These are phyloP conservation scores for Smithornis capensis DNA, from an alignment of 2,113 vertebrate genomes.

Conservation along the genomic window DNA sequence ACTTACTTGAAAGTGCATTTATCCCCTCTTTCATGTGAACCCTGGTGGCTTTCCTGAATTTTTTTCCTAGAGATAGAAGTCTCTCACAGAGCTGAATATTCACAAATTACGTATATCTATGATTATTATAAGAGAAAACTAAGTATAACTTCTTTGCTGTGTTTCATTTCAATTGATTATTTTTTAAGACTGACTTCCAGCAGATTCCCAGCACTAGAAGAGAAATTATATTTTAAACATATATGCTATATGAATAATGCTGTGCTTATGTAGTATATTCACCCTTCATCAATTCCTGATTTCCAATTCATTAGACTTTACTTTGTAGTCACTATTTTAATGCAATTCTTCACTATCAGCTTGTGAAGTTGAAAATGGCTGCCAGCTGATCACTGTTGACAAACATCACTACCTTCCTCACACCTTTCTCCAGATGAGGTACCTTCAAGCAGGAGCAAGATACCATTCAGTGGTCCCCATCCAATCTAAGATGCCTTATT, in stretches of 20 bases:
- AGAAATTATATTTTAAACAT: neutral
- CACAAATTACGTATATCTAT: neutral
- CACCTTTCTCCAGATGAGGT: neutral
- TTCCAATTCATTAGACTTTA: neutral
- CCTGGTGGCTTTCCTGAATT: neutral
- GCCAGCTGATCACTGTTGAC: neutral
- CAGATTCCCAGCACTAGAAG: neutral
- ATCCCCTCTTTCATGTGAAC: neutral
- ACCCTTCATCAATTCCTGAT: neutral
- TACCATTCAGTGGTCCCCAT: rapidly evolving
- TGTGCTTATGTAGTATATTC: neutral
- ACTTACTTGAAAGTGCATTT: neutral
- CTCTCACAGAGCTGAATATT: neutral
- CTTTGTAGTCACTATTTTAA: neutral
- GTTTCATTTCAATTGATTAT: neutral
- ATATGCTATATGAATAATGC: neutral
- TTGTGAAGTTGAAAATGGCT: neutral
- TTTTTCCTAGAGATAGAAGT: neutral
- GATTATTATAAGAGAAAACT: neutral
- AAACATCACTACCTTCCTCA: neutral
- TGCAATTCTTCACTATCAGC: neutral
- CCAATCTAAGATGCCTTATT: neutral
- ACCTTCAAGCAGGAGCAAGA: neutral
- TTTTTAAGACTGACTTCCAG: neutral
- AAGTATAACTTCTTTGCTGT: neutral